phyloP scores from a whole-genome alignment of 53 echinoderm and acorn worm genomes.

The Stichopus horrens region DNA sequence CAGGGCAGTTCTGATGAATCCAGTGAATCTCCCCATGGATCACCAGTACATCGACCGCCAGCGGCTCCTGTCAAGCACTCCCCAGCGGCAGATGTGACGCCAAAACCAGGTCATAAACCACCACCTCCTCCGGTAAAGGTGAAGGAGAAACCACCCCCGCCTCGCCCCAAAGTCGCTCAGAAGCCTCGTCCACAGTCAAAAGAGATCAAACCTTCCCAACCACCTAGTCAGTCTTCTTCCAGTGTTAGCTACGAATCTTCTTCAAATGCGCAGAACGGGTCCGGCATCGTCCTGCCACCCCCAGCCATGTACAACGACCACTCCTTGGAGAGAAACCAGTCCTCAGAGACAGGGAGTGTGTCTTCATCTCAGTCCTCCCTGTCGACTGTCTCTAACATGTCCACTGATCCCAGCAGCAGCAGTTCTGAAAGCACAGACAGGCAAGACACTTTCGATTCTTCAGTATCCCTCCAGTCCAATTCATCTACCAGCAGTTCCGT shows the following conservation, averaged over 20 bases:
- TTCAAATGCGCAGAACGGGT: slow-evolving; percentile 10
- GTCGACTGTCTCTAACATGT: slow-evolving; percentile 91
- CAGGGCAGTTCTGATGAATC: slow-evolving; percentile 68
- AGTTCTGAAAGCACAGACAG: slow-evolving; percentile 61
- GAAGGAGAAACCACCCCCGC: slow-evolving; percentile 45
- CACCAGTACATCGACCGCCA: neutral
- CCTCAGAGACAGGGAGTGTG: slow-evolving; percentile 82
- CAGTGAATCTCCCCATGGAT: slow-evolving; percentile 45
- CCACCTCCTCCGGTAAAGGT: slow-evolving; percentile 29
- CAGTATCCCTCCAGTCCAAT: slow-evolving; percentile 69
- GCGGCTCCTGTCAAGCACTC: neutral
- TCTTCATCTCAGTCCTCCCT: slow-evolving; percentile 90
- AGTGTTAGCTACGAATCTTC: neutral
- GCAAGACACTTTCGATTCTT: slow-evolving; percentile 63
- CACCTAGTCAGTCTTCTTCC: neutral
- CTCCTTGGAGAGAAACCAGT: slow-evolving; percentile 43
- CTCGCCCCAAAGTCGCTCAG: neutral
- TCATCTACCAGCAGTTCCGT: slow-evolving; percentile 79
- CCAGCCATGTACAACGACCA: slow-evolving; percentile 59
- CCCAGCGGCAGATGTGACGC: neutral
- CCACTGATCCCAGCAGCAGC: slow-evolving; percentile 82
- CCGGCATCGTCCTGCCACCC: slow-evolving; percentile 62
- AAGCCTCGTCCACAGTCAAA: slow-evolving; percentile 14
- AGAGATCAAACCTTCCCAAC: slow-evolving; percentile 14
- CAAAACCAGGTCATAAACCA: slow-evolving; percentile 16